Evolutionary conservation across 37 sponge, comb jelly and placozoan genomes (phyloP), one percentile per base, ranked within the genome.

Genomic region (Chondrilla cf. caribensis): DNA sequence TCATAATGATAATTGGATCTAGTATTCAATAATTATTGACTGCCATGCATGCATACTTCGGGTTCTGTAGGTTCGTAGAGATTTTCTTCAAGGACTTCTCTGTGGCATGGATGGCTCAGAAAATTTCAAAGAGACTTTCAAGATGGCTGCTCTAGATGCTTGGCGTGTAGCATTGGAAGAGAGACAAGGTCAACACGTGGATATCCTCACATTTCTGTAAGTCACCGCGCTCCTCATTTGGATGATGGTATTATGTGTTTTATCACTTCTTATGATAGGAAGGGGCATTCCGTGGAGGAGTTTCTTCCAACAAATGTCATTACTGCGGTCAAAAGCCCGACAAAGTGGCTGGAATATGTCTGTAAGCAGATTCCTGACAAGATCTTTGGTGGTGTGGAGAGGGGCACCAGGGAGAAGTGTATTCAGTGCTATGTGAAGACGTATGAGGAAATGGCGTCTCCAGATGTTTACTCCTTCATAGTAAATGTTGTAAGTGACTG

Each of bases 101-200:
- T 28, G 75, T 35, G 68, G 73, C 24, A 60, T 36, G 21, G 87
- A 80, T 2, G 51, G 84, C 24, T 60, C 62, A 47, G 79, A 84
- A 68, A 84, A 58, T 2, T 33, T 67, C 4, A 67, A 33, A 33
- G 68, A 6, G 1, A 79, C 83, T 8, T 44, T 83, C 0, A 83
- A 79, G 81, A 83, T 90, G 91, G 81, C 78, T 8, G 91, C 85
- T 31, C 79, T 86, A 4, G 91, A 83, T 66, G 86, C 86, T 55
- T 87, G 83, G 54, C 65, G 64, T 14, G 58, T 75, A 36, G 84
- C 91, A 19, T 33, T 58, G 60, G 54, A 60, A n/a, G 65, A 54
- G 25, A 38, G 72, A 1, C 29, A 33, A 11, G 51, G 51, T 6
- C 6, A 11, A 11, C 51, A 11, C 68, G 33, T 33, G 29, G 68